phyloP scores from a whole-genome alignment of 1,140 invertebrate genomes.

The Tetramorium alpestre region DNA sequence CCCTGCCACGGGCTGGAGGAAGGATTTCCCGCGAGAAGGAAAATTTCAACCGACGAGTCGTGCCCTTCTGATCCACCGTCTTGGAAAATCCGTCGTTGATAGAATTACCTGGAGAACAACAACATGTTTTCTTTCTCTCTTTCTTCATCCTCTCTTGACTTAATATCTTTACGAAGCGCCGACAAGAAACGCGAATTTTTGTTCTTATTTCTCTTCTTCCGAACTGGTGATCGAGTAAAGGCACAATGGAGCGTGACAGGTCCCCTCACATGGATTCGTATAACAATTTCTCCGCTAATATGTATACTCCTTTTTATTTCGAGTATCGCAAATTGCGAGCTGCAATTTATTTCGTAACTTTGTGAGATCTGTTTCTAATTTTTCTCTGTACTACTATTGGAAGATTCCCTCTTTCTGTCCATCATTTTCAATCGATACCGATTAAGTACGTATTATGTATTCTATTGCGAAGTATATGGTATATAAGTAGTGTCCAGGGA shows the following conservation, averaged over 20 bases:
- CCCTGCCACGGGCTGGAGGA: neutral
- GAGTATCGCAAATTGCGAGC: neutral
- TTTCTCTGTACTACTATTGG: neutral
- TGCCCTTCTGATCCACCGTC: neutral
- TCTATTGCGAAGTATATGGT: neutral
- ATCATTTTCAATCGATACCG: neutral
- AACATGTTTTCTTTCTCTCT: neutral
- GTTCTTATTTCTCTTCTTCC: neutral
- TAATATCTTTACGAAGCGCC: slow-evolving; percentile 29
- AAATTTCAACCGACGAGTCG: slow-evolving; percentile 6
- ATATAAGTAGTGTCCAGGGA: neutral
- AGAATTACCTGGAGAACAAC: slow-evolving; percentile 17
- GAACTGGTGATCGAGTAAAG: slow-evolving; percentile 20
- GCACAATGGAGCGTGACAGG: neutral
- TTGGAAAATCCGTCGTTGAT: slow-evolving; percentile 21
- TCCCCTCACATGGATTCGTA: neutral
- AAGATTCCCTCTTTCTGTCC: neutral
- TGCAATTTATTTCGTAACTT: neutral
- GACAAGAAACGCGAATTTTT: slow-evolving; percentile 18
- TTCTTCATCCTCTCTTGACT: neutral
- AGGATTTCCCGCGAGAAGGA: neutral
- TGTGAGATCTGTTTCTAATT: neutral
- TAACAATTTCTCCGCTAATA: neutral
- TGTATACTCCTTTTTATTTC: neutral
- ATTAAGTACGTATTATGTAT: neutral